phyloP scores from a whole-genome alignment of 2,113 vertebrate genomes.

The Pituophis catenifer region DNA sequence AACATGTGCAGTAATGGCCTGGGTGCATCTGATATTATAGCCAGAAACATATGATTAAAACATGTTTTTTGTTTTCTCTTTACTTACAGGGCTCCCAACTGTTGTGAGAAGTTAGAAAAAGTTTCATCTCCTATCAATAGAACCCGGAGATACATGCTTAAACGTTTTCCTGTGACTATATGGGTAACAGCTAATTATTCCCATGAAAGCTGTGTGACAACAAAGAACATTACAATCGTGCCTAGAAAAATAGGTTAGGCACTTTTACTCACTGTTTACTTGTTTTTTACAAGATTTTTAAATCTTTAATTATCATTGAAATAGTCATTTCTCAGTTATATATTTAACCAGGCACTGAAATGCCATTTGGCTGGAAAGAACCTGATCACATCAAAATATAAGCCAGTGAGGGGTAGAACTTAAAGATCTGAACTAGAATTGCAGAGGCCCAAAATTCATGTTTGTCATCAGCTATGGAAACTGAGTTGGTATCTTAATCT shows the following conservation, averaged over 20 bases:
- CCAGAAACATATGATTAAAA: not conserved
- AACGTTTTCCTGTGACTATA: constrained; percentile 14
- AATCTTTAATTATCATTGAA: not conserved
- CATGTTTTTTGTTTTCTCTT: not conserved
- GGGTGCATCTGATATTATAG: not conserved
- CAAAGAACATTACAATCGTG: constrained; percentile 53
- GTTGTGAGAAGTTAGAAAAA: constrained; percentile 13
- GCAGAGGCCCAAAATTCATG: not conserved
- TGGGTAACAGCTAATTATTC: constrained; percentile 50
- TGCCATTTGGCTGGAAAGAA: not conserved
- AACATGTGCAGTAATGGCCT: not conserved
- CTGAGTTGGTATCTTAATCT: not conserved
- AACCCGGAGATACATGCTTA: constrained; percentile 23
- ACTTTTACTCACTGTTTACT: not conserved
- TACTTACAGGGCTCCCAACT: constrained; percentile 25
- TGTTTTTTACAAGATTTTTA: not conserved
- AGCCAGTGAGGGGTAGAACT: not conserved
- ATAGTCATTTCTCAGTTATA: not conserved
- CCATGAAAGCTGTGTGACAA: constrained; percentile 34
- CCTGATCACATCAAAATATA: not conserved
- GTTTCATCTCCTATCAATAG: constrained; percentile 35
- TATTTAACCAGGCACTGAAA: not conserved
- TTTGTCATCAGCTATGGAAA: not conserved
- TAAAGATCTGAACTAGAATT: not conserved
- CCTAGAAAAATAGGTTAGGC: constrained; percentile 45